A percentile compares a stretch with the other conserved stretches of the same genome.
phyloP scores from a whole-genome alignment of 2,888 invertebrate species.

The Orthosia gracilis region DNA sequence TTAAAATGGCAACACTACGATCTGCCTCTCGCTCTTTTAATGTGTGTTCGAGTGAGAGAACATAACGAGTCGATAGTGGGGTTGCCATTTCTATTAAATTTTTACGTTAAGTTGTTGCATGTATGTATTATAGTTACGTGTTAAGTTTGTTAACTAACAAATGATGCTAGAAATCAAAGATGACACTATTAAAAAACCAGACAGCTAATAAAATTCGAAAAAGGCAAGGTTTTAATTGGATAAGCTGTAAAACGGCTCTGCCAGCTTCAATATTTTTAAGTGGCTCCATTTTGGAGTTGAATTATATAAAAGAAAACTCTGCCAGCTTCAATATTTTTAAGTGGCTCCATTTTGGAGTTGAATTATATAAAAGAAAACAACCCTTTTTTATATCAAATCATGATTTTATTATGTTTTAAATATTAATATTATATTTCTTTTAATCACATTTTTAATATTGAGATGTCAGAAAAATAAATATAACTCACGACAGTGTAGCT shows the following conservation, averaged over 20 bases:
- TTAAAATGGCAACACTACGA: constrained; percentile 9
- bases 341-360: too few relatives aligned
- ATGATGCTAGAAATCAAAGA: not conserved
- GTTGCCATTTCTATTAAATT: constrained; percentile 17
- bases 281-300: too few relatives aligned
- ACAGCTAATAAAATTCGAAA: not conserved
- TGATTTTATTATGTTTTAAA: constrained; percentile 9
- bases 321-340: too few relatives aligned
- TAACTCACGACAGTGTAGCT: not conserved
- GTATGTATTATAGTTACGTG: constrained; percentile 1
- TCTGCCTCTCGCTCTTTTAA: constrained; percentile 19
- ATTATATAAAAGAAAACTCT: too few relatives aligned
- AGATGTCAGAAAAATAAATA: not conserved
- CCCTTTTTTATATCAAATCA: constrained; percentile 9
- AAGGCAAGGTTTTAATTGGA: not conserved
- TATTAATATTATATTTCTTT: not conserved
- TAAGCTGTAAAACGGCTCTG: not conserved
- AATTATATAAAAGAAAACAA: constrained; percentile 6
- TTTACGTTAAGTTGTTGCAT: constrained; percentile 3
- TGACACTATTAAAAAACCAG: not conserved
- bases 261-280: not conserved
- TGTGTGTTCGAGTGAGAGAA: constrained; percentile 2
- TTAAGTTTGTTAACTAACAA: constrained; percentile 13
- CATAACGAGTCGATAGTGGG: not conserved
- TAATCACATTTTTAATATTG: not conserved